These are phyloP conservation scores for Zaprionus vittiger DNA, from an alignment of 1,140 invertebrate genomes.

Conservation along the genomic window DNA sequence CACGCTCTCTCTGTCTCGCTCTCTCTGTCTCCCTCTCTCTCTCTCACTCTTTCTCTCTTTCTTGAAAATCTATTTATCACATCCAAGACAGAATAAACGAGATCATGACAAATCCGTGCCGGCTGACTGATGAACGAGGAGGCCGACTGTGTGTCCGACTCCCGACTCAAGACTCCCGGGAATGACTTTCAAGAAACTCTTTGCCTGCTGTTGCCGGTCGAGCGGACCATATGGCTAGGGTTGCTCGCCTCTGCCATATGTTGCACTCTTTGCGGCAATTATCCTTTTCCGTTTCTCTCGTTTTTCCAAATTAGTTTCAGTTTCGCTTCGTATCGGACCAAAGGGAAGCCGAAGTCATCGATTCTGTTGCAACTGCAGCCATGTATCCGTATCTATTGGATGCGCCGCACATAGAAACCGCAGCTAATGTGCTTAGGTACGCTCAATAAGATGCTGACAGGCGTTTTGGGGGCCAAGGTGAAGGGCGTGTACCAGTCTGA, in stretches of 20 bases:
- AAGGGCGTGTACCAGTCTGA: conserved; percentile 44
- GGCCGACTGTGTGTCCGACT: conserved; percentile 1
- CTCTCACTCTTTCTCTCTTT: not conserved
- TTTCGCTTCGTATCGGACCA: conserved; percentile 51
- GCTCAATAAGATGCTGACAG: conserved; percentile 81
- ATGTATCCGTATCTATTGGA: conserved; percentile 37
- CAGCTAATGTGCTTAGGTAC: conserved; percentile 77
- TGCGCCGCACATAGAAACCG: conserved; percentile 58
- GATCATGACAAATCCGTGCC: conserved; percentile 71
- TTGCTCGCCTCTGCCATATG: conserved; percentile 56
- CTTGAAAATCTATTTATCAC: conserved; percentile 61
- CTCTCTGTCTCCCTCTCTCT: no score
- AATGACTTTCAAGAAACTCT: conserved; percentile 64
- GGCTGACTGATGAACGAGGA: conserved; percentile 48
- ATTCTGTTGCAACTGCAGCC: conserved; percentile 31
- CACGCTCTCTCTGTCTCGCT: not conserved
- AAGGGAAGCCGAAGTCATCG: conserved; percentile 49
- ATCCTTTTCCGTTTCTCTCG: conserved; percentile 57
- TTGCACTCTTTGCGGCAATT: conserved; percentile 68
- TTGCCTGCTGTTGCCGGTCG: conserved; percentile 60
- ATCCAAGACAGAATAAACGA: conserved; percentile 60
- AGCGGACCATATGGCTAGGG: conserved; percentile 55
- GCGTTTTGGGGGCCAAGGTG: conserved; percentile 64
- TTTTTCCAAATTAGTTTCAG: conserved; percentile 64
- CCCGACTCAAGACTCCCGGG: conserved; percentile 29